phyloP scores from a whole-genome alignment of 2,113 vertebrate species.

The Apus apus region DNA sequence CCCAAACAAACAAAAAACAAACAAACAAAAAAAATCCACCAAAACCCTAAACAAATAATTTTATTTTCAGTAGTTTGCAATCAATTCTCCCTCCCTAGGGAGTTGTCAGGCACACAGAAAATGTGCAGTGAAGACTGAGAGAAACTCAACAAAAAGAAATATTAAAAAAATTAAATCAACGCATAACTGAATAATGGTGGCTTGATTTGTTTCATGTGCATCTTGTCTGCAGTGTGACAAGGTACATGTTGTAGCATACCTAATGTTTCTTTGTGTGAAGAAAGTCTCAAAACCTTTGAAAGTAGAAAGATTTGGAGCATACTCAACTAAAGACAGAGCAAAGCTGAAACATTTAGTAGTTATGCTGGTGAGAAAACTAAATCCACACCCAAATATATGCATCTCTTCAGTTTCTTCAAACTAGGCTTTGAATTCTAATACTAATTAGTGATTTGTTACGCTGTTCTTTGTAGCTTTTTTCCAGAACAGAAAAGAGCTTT shows the following conservation, averaged over 20 bases:
- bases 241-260: neutral
- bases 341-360: neutral
- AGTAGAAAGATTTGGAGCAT: neutral
- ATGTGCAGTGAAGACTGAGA: conserved; percentile 18
- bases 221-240: neutral
- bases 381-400: neutral
- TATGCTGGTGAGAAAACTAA: neutral
- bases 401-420: neutral
- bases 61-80: neutral
- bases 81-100: neutral
- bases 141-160: conserved; percentile 14
- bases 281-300: neutral
- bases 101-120: neutral
- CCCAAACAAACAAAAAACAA: neutral
- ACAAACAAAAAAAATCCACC: neutral
- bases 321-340: neutral
- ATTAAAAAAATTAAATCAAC: neutral
- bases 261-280: neutral
- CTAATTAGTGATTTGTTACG: neutral
- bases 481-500: neutral
- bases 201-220: neutral
- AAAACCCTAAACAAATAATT: neutral
- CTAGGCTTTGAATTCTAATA: neutral
- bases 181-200: neutral
- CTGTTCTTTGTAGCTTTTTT: neutral